Base-by-base conservation (phyloP, 2,888 invertebrate species). In the Synergus gifuensis region DNA sequence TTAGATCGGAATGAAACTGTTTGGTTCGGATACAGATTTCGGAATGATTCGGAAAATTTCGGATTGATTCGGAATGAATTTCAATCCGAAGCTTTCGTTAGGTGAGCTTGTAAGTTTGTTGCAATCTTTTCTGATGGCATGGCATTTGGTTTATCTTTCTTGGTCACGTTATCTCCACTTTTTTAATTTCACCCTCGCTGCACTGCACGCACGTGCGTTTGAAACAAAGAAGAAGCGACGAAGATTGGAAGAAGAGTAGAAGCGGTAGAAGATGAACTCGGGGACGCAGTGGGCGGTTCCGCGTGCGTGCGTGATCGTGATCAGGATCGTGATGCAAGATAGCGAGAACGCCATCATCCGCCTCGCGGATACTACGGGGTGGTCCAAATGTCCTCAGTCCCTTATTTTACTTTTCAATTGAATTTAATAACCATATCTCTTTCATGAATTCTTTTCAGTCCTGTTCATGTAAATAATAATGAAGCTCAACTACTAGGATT, bases 251-350 rank as follows among this genome's bases (percentile, higher is more conserved):
- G 69, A 76, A 66, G 76, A 54, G 49, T 46, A 54, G 64, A 77
- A 64, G 64, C 63, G 49, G 77, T 46, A 46, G 77, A 73, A 44
- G 22, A 54, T 73, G 22, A 49, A 46, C 44, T 49, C 73, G 77
- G 44, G 62, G 46, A 62, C 62, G 77, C 63, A 77, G 63, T 63
- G 77, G 63, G 63, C 63, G 64, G 77, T n/a, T 49, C 64, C 63
- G 44, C 46, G 46, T 63, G 77, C 64, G 64, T 77, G 63, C 63
- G 69, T 69, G 78, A 78, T 78, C 69, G 88, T 88, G 89, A 90
- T 90, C 89, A 88, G 88, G 90, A 90, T 89, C 87, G 86, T 84
- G 89, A 89, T 86, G 87, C 85, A 84, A 88, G 89, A 89, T 89
- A 88, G 85, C 86, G 86, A 84, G 87, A 86, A 87, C 87, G 88